Evolutionary conservation across 2,113 vertebrate species (phyloP), one percentile per base, ranked within the genome.

Genomic region (Nannospalax galili): DNA sequence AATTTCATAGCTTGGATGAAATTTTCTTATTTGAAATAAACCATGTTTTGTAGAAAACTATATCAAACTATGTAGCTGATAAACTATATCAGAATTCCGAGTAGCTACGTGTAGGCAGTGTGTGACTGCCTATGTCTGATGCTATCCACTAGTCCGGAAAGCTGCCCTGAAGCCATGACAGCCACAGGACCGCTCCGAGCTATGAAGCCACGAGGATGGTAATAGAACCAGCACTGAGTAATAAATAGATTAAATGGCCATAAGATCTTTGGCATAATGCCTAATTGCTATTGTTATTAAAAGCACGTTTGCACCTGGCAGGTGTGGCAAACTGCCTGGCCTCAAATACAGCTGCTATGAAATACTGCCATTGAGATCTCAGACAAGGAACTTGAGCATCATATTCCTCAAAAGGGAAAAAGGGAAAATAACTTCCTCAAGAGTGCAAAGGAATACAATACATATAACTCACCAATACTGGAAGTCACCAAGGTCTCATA

Each of bases 261-360:
- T 95, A 94, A 95, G 95, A 92, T 95, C 77, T 91, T 84, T 95
- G 94, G 81, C 89, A 78, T 26, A 48, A 22, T 74, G 73, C 81
- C 82, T 94, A 97, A 95, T 81, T 91, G 75, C 80, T 94, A 80
- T 67, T 85, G 84, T 84, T 95, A 96, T 93, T 92, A 90, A 69
- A 79, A 93, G 37, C 84, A 95, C 52, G 77, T 74, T 85, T 89
- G 96, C 95, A 97, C 74, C 93, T 95, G 96, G 79, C 91, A 94
- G 89, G 35, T 86, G 84, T 40, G 89, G 93, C 93, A 94, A 72
- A 92, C 37, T 96, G 86, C 89, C 91, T 92, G n/a, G 70, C 90
- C 78, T 96, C 65, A 91, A 95, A 88, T 42, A 80, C 92, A 97
- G n/a, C 89, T 93, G 75, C 56, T 77, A n/a, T 19, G 84, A 94